Conservation (phyloP, 2,888 invertebrate species). For the Philereme vetulata region DNA sequence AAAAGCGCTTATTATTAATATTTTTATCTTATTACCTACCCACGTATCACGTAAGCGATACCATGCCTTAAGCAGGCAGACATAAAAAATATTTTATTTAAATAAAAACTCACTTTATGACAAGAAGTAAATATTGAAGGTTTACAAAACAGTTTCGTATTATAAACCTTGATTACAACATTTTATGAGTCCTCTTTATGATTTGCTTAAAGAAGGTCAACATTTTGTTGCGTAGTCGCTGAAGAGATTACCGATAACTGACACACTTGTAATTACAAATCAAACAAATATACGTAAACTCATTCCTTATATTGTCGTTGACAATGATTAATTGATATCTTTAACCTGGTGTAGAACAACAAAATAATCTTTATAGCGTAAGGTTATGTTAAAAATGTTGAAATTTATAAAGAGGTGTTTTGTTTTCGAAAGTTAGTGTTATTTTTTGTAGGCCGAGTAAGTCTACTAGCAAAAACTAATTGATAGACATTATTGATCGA, state of each 20-base stretch:
- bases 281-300: constrained; percentile 8
- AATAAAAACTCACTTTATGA: background rate
- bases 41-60: too few species aligned
- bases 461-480: too few species aligned
- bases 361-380: background rate
- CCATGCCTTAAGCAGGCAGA: too few species aligned
- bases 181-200: constrained; percentile 17
- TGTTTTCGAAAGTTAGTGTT: background rate
- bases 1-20: too few species aligned
- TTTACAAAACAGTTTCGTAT: constrained; percentile 12
- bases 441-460: too few species aligned
- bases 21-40: too few species aligned
- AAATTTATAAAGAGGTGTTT: background rate
- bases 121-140: background rate
- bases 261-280: constrained; percentile 20
- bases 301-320: background rate
- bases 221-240: constrained; percentile 15
- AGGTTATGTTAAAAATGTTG: background rate
- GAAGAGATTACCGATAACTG: constrained; percentile 24
- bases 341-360: background rate
- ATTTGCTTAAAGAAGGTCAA: constrained; percentile 22
- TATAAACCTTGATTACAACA: constrained; percentile 17
- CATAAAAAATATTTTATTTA: too few species aligned
- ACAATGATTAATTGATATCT: constrained; percentile 6
- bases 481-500: too few species aligned